These are phyloP conservation scores for Brachyrhaphis roseni DNA, from an alignment of 2,797 vertebrate species.

Conservation along the genomic window DNA sequence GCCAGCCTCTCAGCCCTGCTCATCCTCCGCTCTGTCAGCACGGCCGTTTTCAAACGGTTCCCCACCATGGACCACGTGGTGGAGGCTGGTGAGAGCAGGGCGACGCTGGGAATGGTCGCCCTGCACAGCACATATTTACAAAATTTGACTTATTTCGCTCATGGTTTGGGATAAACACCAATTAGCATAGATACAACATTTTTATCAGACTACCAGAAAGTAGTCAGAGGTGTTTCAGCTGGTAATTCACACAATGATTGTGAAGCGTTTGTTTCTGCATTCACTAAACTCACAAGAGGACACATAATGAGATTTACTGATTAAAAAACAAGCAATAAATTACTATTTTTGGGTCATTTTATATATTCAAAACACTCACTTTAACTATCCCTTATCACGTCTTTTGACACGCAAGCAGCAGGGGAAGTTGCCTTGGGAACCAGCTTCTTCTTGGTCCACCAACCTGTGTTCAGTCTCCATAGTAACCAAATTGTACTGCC, in stretches of 20 bases:
- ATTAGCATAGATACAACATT: neutral
- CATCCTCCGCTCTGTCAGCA: conserved; percentile 89
- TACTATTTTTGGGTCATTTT: neutral
- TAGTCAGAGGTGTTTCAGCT: neutral
- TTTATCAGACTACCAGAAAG: neutral
- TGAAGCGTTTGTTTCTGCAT: neutral
- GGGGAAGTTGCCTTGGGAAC: neutral
- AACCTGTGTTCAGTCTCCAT: neutral
- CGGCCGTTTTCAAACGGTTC: conserved; percentile 88
- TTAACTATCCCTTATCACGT: too few species aligned
- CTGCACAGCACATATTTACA: neutral
- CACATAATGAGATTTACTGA: neutral
- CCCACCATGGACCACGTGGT: conserved; percentile 91
- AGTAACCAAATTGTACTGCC: neutral
- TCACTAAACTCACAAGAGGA: neutral
- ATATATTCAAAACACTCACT: neutral
- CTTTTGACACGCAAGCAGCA: neutral
- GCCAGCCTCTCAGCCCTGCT: conserved; percentile 86
- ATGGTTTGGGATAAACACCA: neutral
- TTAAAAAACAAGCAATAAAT: neutral
- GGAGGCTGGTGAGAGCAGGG: conserved; percentile 84
- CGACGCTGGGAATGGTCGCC: neutral
- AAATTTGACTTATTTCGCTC: neutral
- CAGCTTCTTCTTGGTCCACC: neutral
- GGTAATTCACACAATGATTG: neutral